Percentiles rank a stretch among this genome's conserved stretches.
phyloP scores from a whole-genome alignment of 2,888 invertebrate genomes.

The Podotricha telesiphe region DNA sequence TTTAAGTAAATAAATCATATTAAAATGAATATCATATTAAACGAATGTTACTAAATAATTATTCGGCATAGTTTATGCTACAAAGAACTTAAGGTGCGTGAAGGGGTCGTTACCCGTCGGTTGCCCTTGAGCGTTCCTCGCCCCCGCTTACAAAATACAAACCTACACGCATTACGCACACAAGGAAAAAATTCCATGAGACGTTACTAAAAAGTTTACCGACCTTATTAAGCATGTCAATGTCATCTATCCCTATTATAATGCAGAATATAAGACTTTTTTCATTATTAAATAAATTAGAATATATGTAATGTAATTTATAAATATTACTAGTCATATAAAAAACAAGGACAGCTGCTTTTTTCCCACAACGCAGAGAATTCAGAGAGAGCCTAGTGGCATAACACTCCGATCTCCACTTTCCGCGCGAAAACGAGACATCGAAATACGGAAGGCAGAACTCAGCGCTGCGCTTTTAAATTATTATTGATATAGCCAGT shows the following conservation, averaged over 20 bases:
- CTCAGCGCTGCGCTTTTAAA: too few species aligned
- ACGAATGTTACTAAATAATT: background rate
- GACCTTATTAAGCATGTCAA: conserved; percentile 57
- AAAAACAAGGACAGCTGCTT: too few species aligned
- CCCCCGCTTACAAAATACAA: conserved; percentile 56
- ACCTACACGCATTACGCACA: conserved; percentile 48
- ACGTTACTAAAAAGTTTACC: conserved; percentile 58
- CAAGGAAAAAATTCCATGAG: conserved; percentile 56
- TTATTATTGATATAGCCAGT: too few species aligned
- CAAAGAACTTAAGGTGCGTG: conserved; percentile 44
- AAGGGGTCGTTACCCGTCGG: conserved; percentile 71
- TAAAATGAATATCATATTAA: background rate
- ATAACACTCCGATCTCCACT: too few species aligned
- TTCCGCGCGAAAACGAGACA: too few species aligned
- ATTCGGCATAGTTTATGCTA: conserved; percentile 30
- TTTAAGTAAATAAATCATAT: too few species aligned
- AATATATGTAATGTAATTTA: too few species aligned
- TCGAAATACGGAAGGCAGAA: too few species aligned
- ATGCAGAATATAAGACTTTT: conserved; percentile 6
- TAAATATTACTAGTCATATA: too few species aligned
- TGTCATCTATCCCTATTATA: conserved; percentile 27
- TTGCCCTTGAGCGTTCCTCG: conserved; percentile 79
- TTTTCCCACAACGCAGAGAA: too few species aligned
- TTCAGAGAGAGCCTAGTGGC: too few species aligned
- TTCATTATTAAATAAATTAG: background rate